Conservation (phyloP, 2,113 vertebrate species). For the Cryptomyrus ogoouensis region DNA sequence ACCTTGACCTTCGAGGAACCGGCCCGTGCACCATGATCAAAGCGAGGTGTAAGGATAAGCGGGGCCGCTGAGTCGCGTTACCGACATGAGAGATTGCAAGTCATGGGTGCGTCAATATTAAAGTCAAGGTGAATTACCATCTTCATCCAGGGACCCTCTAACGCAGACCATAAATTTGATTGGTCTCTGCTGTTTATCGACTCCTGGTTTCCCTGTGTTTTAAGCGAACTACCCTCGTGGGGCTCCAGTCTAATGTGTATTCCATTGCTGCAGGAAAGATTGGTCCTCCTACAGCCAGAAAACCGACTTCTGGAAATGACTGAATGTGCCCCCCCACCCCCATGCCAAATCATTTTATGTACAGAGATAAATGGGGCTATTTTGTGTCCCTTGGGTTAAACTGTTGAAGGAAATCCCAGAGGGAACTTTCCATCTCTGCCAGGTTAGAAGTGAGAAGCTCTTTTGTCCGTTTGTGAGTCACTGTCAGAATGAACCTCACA, state of each 20-base stretch:
- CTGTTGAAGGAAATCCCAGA: not conserved
- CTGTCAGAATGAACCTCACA: not conserved
- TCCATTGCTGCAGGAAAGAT: not conserved
- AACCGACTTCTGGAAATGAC: not conserved
- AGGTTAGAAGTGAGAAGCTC: not conserved
- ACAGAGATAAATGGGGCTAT: not conserved
- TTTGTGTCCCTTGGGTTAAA: not conserved
- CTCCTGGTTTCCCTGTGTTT: not conserved
- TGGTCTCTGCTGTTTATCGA: conserved; percentile 9
- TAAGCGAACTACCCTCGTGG: not conserved
- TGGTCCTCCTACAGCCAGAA: not conserved
- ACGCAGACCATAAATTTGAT: not conserved
- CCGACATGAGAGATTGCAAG: not conserved
- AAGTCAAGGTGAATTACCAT: conserved; percentile 10
- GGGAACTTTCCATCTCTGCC: not conserved
- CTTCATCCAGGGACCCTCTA: not conserved
- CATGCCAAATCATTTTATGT: not conserved
- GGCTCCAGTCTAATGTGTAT: not conserved
- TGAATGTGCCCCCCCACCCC: not conserved
- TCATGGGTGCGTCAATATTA: conserved; percentile 1
- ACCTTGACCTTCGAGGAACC: not conserved
- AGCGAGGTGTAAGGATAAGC: not conserved
- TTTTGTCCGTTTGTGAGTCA: not conserved
- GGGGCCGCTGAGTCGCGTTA: not conserved
- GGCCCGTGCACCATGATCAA: not conserved